Evolutionary conservation across 2,888 invertebrate species (phyloP), one percentile per base, ranked within the genome.

Genomic region (Tachina grossa): DNA sequence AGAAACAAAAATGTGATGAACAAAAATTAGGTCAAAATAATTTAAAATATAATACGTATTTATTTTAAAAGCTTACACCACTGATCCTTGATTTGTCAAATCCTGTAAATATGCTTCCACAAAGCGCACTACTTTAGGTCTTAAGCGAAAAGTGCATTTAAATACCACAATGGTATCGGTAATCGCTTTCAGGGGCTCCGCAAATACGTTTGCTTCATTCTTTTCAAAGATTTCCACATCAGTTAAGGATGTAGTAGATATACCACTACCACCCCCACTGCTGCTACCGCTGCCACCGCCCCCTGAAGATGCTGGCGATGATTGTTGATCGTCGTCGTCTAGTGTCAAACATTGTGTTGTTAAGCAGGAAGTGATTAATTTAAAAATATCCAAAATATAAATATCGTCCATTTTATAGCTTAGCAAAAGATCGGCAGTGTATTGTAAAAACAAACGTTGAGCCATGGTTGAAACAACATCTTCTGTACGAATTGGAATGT

Each of bases 121-220:
- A 74, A 86, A 87, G 63, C 75, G 63, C 45, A 88, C 61, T 61
- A 91, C 71, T 74, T 89, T 88, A 13, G 78, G 43, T n/a, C 89
- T 88, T 4, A 68, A 57, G n/a, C 81, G 65, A 76, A 90, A 92
- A 1, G 88, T 88, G 31, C n/a, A 59, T 6, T 85, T 87, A 65
- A 90, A 90, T 45, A 89, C 87, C 43, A 78, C 85, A 72, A 87
- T 84, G 10, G 89, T 87, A 69, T 89, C 88, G n/a, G 88, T 84
- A 9, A 90, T 83, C 0, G 89, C 89, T 57, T 89, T 90, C 43
- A 89, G 47, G 0, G 91, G 90, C 78, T 92, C 92, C 13, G 90
- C 91, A 80, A 90, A 92, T 3, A 89, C 87, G 85, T 92, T 92
- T 11, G 89, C 84, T 71, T 92, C 92, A 78, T 91, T 90, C 68